Evolutionary conservation across 2,113 vertebrate species (phyloP).

Genomic region (Megalops atlanticus): DNA sequence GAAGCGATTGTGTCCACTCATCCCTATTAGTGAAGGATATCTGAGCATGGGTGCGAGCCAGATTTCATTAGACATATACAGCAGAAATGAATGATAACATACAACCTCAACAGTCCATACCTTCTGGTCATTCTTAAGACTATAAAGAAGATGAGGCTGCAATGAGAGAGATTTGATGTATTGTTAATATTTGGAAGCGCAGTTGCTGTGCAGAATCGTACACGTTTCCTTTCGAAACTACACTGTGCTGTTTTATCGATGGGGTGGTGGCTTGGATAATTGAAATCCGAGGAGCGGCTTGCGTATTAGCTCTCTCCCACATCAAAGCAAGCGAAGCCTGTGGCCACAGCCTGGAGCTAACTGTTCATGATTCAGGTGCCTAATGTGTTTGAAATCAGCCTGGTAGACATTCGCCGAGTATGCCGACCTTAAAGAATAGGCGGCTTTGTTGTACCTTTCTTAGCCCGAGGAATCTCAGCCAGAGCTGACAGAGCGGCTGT

Average conservation of each 20-base stretch:
- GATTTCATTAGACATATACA: no score
- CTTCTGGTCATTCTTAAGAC: background rate
- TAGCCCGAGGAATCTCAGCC: background rate
- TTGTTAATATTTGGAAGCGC: background rate
- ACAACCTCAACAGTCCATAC: background rate
- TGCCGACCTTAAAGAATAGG: constrained; percentile 1
- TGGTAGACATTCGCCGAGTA: background rate
- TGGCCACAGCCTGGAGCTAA: background rate
- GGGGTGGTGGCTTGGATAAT: background rate
- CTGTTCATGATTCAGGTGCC: constrained; percentile 6
- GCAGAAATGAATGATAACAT: no score
- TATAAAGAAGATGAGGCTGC: background rate
- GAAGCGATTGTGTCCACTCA: no score
- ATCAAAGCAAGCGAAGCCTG: background rate
- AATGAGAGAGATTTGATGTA: background rate
- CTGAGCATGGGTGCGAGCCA: no score
- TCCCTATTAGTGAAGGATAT: no score
- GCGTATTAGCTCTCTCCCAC: background rate
- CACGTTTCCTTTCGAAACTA: background rate
- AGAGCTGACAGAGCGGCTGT: background rate
- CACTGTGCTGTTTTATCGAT: background rate
- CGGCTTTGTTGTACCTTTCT: constrained; percentile 1
- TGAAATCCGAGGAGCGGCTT: background rate
- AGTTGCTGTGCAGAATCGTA: background rate
- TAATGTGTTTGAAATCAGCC: background rate